Percentiles rank a stretch among this genome's conserved stretches.
These are phyloP conservation scores for Corella eumyota DNA, from an alignment of 23 tunicate species.

Conservation along the genomic window DNA sequence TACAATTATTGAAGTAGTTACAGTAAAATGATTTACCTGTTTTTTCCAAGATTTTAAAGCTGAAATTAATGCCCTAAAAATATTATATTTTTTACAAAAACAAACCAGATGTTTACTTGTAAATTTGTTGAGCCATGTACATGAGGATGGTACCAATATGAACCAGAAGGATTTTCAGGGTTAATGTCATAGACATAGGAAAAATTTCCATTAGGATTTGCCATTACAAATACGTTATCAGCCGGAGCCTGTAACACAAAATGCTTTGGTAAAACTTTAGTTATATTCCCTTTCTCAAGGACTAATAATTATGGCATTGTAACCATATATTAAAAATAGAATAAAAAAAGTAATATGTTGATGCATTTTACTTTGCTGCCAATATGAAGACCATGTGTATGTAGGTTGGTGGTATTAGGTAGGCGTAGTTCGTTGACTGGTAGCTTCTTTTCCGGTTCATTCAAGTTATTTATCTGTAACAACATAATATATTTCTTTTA, in stretches of 20 bases:
- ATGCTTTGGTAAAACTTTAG: too few species aligned
- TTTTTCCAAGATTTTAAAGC: too few species aligned
- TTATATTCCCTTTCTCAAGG: too few species aligned
- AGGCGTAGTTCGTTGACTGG: too few species aligned
- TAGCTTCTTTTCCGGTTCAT: too few species aligned
- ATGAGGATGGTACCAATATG: constrained; percentile 87
- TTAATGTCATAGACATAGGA: constrained; percentile 32
- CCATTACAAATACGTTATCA: constrained; percentile 44
- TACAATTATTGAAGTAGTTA: too few species aligned
- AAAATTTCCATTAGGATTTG: constrained; percentile 16
- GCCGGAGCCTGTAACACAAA: constrained; percentile 25
- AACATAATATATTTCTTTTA: too few species aligned
- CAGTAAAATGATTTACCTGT: too few species aligned
- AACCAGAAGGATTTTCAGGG: constrained; percentile 42
- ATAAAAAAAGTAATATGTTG: background rate
- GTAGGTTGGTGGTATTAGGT: constrained; percentile 2
- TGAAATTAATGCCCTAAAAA: too few species aligned
- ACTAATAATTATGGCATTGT: background rate
- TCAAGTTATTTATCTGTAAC: too few species aligned
- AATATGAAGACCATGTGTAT: constrained; percentile 1
- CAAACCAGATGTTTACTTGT: constrained; percentile 27
- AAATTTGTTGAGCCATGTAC: constrained; percentile 51
- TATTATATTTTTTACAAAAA: too few species aligned
- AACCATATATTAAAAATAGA: background rate
- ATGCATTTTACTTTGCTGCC: background rate